These are phyloP conservation scores for Cepaea nemoralis DNA, from an alignment of 1,140 invertebrate species.

Conservation along the genomic window DNA sequence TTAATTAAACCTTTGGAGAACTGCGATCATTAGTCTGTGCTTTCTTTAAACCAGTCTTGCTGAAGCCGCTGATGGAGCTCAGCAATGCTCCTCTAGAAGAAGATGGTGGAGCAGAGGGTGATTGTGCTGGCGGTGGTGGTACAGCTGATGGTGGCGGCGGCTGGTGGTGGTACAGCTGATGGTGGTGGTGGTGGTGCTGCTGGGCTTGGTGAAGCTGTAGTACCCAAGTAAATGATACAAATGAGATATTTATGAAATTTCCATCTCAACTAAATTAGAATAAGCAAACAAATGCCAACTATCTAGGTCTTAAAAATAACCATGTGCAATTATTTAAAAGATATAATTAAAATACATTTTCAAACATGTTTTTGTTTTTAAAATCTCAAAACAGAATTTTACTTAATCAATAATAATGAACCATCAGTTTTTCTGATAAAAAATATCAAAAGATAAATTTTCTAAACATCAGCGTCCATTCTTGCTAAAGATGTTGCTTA, in stretches of 20 bases:
- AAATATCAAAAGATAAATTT: no score
- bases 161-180: slow-evolving; percentile 48
- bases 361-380: no score
- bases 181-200: slow-evolving; percentile 37
- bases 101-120: slow-evolving; percentile 32
- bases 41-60: slow-evolving; percentile 65
- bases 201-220: slow-evolving; percentile 38
- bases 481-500: no score
- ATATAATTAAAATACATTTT: no score
- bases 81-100: slow-evolving; percentile 60
- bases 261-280: no score
- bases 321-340: no score
- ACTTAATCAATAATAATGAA: no score
- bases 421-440: no score
- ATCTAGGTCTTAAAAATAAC: no score
- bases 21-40: slow-evolving; percentile 54
- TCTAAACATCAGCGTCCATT: no score
- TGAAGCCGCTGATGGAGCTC: slow-evolving; percentile 66
- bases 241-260: background rate
- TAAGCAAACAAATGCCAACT: no score
- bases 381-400: no score
- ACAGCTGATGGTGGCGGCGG: slow-evolving; percentile 38
- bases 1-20: background rate
- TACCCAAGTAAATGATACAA: slow-evolving; percentile 8
- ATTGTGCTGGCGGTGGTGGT: slow-evolving; percentile 37